Conservation (phyloP, 2,888 invertebrate genomes). For the Tipula confusa region DNA sequence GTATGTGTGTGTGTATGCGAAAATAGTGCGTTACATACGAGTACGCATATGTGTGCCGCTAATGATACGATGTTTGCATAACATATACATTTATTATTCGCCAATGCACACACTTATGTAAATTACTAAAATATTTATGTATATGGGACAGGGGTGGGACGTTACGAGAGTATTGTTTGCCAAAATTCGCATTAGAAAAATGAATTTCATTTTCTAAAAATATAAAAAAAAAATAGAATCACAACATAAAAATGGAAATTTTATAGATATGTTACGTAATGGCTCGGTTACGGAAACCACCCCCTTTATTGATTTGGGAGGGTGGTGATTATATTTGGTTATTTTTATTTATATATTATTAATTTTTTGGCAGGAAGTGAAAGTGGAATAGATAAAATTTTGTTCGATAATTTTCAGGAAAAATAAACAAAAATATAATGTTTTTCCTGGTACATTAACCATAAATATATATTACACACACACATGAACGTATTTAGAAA, state of each 20-base stretch:
- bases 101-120: background rate
- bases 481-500: too few species aligned
- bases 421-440: background rate
- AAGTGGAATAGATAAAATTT: background rate
- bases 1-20: background rate
- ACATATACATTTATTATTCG: background rate
- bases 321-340: background rate
- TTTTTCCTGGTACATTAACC: background rate
- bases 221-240: background rate
- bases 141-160: background rate
- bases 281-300: background rate
- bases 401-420: background rate
- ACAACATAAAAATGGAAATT: background rate
- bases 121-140: background rate
- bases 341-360: background rate
- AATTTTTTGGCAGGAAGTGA: background rate
- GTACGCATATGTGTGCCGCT: background rate
- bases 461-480: background rate
- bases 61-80: background rate
- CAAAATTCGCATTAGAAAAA: background rate
- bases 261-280: background rate
- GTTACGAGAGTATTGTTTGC: background rate
- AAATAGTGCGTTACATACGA: background rate
- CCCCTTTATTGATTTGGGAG: background rate
- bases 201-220: background rate